Percentiles rank a stretch among this genome's conserved stretches.
These are phyloP conservation scores for Myotis yumanensis DNA, from an alignment of 2,113 vertebrate species.

Conservation along the genomic window DNA sequence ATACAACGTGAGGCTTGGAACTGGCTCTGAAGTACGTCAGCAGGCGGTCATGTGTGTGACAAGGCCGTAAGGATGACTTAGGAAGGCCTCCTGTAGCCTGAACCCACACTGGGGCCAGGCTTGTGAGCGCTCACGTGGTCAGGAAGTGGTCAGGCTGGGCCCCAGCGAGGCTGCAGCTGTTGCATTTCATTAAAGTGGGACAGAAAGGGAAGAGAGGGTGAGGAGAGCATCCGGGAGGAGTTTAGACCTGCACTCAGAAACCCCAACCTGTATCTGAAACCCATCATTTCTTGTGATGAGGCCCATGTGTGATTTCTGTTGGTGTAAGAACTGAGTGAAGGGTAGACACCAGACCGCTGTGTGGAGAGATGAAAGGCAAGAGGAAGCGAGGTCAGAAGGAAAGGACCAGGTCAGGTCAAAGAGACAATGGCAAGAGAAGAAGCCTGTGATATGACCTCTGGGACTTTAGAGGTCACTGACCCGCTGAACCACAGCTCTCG, in stretches of 20 bases:
- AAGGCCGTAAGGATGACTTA: neutral
- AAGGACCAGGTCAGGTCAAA: neutral
- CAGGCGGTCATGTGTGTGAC: accelerated
- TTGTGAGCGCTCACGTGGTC: neutral
- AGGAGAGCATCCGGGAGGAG: neutral
- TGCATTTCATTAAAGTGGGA: neutral
- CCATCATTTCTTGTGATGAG: neutral
- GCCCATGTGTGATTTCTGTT: neutral
- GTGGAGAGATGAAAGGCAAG: neutral
- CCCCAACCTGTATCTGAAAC: neutral
- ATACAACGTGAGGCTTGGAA: neutral
- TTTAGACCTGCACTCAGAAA: neutral
- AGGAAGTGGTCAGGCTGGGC: neutral
- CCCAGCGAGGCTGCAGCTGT: neutral
- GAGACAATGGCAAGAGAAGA: neutral
- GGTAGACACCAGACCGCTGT: neutral
- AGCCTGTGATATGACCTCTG: neutral
- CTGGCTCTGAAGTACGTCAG: neutral
- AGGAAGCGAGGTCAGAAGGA: neutral
- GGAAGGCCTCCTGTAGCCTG: neutral
- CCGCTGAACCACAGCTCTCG: accelerated
- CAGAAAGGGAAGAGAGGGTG: neutral
- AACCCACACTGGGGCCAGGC: neutral
- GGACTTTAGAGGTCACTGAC: neutral
- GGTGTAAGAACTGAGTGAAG: neutral